Conservation (phyloP, 2,113 vertebrate genomes). For the Malaclemys terrapin region DNA sequence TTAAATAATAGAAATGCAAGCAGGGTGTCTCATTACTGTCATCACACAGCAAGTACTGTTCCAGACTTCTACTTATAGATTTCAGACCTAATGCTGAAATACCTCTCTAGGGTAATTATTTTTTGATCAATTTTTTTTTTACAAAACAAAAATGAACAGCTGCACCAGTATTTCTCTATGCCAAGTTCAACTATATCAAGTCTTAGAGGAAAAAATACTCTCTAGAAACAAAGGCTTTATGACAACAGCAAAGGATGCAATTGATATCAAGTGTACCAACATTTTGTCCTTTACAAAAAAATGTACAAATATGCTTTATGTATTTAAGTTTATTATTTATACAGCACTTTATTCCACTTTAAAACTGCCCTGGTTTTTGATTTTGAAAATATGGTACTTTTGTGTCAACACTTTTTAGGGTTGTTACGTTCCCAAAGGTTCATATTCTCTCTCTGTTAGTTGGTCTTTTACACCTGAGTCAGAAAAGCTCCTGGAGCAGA, state of each 20-base stretch:
- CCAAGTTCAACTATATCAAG: neutral
- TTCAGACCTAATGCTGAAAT: neutral
- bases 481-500: neutral
- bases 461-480: neutral
- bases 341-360: neutral
- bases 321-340: neutral
- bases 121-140: neutral
- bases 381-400: neutral
- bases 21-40: neutral
- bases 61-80: neutral
- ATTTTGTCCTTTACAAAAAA: neutral
- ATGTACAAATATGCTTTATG: neutral
- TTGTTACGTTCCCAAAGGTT: neutral
- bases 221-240: neutral
- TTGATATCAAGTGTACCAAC: neutral
- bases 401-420: neutral
- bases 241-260: neutral
- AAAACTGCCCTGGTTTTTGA: neutral
- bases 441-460: neutral
- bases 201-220: neutral
- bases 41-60: neutral
- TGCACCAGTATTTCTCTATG: constrained; percentile 3
- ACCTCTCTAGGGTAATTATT: neutral
- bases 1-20: neutral
- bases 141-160: neutral